Conservation (phyloP, 2,888 invertebrate genomes). For the Phaedon cochleariae region DNA sequence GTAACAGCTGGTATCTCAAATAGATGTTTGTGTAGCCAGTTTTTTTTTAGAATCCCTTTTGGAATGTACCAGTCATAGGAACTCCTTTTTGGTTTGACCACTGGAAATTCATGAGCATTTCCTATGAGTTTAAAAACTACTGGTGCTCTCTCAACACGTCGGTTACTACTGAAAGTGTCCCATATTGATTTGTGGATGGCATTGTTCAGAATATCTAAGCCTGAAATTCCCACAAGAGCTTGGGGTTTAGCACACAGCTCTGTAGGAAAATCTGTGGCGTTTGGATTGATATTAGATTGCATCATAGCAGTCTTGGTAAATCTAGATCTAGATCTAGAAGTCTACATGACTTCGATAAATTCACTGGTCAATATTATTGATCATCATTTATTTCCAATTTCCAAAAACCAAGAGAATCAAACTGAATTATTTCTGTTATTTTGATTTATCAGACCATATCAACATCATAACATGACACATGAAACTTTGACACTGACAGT, state of each 20-base stretch:
- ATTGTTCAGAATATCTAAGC: slow-evolving; percentile 86
- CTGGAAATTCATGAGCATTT: slow-evolving; percentile 87
- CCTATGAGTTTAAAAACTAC: slow-evolving; percentile 85
- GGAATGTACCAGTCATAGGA: slow-evolving; percentile 97
- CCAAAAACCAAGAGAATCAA: no score
- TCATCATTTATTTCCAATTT: no score
- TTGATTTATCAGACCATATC: no score
- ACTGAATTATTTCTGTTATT: no score
- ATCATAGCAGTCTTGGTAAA: no score
- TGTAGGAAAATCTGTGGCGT: slow-evolving; percentile 70
- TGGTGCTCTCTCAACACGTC: slow-evolving; percentile 82
- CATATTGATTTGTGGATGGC: slow-evolving; percentile 90
- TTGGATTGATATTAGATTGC: slow-evolving; percentile 43
- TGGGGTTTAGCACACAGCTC: slow-evolving; percentile 86
- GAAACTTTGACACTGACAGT: no score
- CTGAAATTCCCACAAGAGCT: slow-evolving; percentile 87
- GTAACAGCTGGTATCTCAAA: slow-evolving; percentile 90
- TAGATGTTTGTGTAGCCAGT: slow-evolving; percentile 95
- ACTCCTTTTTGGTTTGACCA: slow-evolving; percentile 84
- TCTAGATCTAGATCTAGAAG: no score
- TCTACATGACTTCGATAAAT: no score
- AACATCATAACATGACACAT: no score
- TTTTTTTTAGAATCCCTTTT: slow-evolving; percentile 91
- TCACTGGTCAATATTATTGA: no score
- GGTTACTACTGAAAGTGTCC: slow-evolving; percentile 89